Percentiles rank a stretch among this genome's conserved stretches.
Conservation (phyloP, 2,113 vertebrate genomes). For the Zosterops japonicus region DNA sequence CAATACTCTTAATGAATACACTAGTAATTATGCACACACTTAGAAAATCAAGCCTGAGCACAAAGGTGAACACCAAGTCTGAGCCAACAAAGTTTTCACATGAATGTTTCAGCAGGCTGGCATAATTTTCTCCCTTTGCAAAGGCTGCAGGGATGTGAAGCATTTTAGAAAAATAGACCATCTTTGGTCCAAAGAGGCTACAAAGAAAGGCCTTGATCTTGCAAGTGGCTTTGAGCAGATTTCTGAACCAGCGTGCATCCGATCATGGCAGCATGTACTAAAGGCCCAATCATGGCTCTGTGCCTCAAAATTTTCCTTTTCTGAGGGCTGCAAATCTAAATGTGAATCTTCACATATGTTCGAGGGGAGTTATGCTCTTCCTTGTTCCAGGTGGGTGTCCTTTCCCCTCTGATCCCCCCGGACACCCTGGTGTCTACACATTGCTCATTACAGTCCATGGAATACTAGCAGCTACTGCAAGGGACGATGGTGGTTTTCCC, state of each 20-base stretch:
- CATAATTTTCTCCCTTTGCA: background rate
- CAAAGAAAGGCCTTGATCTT: constrained; percentile 23
- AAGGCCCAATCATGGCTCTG: background rate
- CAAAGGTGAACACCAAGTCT: background rate
- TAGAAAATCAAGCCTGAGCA: constrained; percentile 4
- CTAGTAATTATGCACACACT: background rate
- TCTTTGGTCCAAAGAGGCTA: background rate
- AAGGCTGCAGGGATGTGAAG: background rate
- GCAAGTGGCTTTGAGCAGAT: constrained; percentile 6
- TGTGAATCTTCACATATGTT: background rate
- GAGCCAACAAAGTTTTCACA: background rate
- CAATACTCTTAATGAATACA: background rate
- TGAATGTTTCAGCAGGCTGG: background rate
- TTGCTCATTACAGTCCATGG: background rate
- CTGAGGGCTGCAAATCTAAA: background rate
- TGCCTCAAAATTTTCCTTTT: background rate
- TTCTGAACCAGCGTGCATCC: background rate
- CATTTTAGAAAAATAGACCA: background rate
- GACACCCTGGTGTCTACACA: background rate
- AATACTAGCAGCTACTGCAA: background rate
- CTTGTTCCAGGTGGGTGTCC: background rate
- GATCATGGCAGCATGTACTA: fast-evolving
- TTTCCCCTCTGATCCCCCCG: background rate
- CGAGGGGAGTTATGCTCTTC: background rate
- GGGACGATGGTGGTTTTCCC: fast-evolving